Evolutionary conservation across 2,113 vertebrate species (phyloP).

Genomic region (Centropus unirufus): DNA sequence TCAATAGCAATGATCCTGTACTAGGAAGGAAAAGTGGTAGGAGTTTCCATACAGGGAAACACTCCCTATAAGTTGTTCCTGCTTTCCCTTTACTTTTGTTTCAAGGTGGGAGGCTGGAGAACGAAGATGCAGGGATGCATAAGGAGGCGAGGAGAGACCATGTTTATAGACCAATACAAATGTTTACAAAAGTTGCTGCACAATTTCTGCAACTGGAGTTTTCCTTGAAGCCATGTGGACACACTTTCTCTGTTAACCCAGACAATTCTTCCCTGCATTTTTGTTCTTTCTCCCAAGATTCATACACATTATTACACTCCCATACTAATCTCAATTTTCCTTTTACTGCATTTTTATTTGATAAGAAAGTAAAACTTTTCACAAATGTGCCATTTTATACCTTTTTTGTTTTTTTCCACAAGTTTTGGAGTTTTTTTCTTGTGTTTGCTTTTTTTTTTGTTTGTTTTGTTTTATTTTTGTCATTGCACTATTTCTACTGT

Average conservation of each 20-base stretch:
- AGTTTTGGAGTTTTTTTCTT: no score
- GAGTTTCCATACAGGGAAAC: not conserved
- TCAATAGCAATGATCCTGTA: not conserved
- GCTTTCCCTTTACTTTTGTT: not conserved
- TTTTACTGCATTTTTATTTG: not conserved
- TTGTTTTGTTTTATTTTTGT: not conserved
- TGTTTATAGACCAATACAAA: not conserved
- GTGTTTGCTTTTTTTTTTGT: no score
- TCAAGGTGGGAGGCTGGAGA: not conserved
- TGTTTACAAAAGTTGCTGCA: not conserved
- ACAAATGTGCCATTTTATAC: not conserved
- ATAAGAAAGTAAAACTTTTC: not conserved
- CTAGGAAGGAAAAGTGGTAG: not conserved
- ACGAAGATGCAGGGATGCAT: accelerated
- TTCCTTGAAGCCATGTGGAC: not conserved
- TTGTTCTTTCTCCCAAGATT: not conserved
- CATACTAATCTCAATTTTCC: not conserved
- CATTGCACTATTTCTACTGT: not conserved
- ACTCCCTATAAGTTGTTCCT: not conserved
- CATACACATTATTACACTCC: accelerated
- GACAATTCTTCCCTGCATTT: not conserved
- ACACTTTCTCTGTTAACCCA: not conserved
- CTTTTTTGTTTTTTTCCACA: not conserved
- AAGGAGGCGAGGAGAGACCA: not conserved
- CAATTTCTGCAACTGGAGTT: not conserved